A percentile compares a stretch with the other conserved stretches of the same genome.
phyloP scores from a whole-genome alignment of 92 coral and sea anemone genomes.

The Isaurus tuberculatus region DNA sequence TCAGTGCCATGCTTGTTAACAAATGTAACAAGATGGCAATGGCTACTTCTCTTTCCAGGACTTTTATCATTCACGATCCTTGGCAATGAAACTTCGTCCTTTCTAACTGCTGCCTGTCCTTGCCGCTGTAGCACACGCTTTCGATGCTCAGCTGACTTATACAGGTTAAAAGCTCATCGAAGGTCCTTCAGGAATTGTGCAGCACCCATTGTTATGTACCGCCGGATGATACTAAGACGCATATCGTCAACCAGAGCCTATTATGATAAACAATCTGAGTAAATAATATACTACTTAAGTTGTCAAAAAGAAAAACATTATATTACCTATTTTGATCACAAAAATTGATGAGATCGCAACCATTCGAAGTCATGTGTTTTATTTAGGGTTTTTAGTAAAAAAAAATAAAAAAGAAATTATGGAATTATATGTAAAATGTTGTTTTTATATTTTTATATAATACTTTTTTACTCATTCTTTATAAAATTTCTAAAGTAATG shows the following conservation, averaged over 20 bases:
- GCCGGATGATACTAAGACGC: background rate
- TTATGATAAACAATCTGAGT: background rate
- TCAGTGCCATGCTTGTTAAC: background rate
- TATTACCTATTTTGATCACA: background rate
- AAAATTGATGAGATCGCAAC: background rate
- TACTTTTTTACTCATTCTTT: background rate
- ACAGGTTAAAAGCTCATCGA: constrained; percentile 16
- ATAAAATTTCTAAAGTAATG: no score
- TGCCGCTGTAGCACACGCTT: constrained; percentile 29
- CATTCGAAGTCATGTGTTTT: background rate
- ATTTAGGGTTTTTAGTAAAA: background rate
- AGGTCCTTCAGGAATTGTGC: constrained; percentile 2
- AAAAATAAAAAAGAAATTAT: no score
- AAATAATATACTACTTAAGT: background rate
- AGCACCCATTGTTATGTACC: constrained; percentile 12
- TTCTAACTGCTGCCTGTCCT: background rate
- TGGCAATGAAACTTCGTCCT: background rate
- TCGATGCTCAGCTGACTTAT: constrained; percentile 45
- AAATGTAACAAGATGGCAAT: constrained; percentile 1
- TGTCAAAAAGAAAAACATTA: background rate
- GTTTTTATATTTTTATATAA: no score
- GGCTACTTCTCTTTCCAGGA: background rate
- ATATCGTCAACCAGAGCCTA: constrained; percentile 8
- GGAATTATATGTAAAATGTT: background rate
- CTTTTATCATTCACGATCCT: background rate